Base-by-base conservation (phyloP, 2,888 invertebrate species). In the Willowsia nigromaculata region DNA sequence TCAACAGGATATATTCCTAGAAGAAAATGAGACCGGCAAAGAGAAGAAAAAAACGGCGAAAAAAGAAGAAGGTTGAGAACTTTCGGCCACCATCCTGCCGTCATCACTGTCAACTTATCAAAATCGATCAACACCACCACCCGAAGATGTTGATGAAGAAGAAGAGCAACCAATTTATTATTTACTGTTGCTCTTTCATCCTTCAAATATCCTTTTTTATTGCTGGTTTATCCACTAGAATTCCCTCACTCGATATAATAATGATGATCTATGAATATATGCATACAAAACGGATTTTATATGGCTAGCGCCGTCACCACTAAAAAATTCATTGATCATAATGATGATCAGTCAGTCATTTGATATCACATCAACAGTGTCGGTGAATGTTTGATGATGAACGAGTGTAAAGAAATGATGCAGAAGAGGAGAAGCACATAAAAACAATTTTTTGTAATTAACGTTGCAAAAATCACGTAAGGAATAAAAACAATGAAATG, bases 61-160 rank as follows among this genome's bases (percentile, higher is more conserved):
- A 53, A 50, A 4, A 56, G 25, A 7, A 53, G 18, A 78, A 56
- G 53, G 37, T 53, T 78, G 27, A 47, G 33, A 78, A 53, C 78
- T 78, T 56, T 78, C 56, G 78, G 78, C 78, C 78, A 56, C 76
- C 30, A 78, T 53, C 76, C 30, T 37, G 50, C 68, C 74, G 25
- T 47, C 76, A 33, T 80, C 78, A 47, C 87, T 87, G 87, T 87
- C 87, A 87, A 68, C 87, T 87, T 87, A 87, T 87, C 87, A 87
- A 87, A 80, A 80, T 87, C 81, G 80, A 86, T 86, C 86, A 86
- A 80, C 86, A 81, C 74, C 27, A 62, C 62, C 47, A 74, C 43
- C 74, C 37, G 56, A n/a, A n/a, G n/a, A n/a, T 56, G 37, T 7
- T 56, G 25, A 30, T 3, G 50, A 37, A 37, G 18, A 71, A 71